A percentile compares a stretch with the other conserved stretches of the same genome.
These are phyloP conservation scores for Steatocranus sp. DNA, from an alignment of 2,797 vertebrate species.

Conservation along the genomic window DNA sequence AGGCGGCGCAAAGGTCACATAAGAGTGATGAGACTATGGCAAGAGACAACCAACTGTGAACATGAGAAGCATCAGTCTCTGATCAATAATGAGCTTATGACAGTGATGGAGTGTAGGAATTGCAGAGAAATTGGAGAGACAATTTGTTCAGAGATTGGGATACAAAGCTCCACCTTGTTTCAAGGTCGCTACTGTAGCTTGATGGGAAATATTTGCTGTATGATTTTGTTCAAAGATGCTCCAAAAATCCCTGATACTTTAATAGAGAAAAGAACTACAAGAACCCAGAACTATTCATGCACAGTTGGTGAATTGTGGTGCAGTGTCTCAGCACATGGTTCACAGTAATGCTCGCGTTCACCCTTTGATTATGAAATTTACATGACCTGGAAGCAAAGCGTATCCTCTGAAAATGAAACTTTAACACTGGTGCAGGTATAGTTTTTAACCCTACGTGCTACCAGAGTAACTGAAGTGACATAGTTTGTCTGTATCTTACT, in stretches of 20 bases:
- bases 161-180: conserved; percentile 43
- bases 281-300: neutral
- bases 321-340: neutral
- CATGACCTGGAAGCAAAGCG: neutral
- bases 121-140: conserved; percentile 73
- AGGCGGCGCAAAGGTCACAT: conserved; percentile 15
- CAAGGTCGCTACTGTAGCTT: conserved; percentile 63
- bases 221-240: neutral
- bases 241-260: neutral
- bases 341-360: neutral
- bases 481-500: neutral
- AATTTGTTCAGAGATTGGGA: conserved; percentile 58
- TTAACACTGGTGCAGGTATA: neutral
- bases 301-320: neutral
- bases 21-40: conserved; percentile 47
- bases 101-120: conserved; percentile 77
- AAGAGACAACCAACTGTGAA: conserved; percentile 58
- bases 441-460: neutral
- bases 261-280: neutral
- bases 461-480: neutral
- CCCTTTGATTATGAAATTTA: neutral
- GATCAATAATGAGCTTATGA: conserved; percentile 78
- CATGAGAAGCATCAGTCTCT: conserved; percentile 68
- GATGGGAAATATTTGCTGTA: conserved; percentile 25
- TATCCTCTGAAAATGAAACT: neutral